phyloP scores from a whole-genome alignment of 2,113 vertebrate species.

The Mixornis gularis region DNA sequence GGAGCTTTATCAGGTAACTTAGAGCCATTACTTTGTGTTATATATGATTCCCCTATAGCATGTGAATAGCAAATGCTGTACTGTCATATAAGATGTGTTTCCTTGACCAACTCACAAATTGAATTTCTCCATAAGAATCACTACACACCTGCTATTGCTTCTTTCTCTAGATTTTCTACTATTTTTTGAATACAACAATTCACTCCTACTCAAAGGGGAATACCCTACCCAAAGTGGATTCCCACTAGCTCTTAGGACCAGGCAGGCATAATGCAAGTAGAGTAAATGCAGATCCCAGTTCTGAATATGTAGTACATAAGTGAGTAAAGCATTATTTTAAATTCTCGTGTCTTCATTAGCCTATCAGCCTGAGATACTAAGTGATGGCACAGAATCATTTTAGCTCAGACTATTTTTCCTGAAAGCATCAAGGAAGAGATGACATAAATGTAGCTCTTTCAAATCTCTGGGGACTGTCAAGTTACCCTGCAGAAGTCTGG shows the following conservation, averaged over 20 bases:
- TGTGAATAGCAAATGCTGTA: not conserved
- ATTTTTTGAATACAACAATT: not conserved
- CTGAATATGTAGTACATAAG: not conserved
- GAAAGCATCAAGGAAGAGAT: not conserved
- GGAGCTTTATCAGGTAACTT: not conserved
- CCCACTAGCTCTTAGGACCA: not conserved
- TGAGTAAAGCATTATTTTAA: not conserved
- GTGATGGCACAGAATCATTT: not conserved
- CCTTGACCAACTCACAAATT: not conserved
- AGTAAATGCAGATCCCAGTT: not conserved
- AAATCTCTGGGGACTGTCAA: not conserved
- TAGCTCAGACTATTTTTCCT: not conserved
- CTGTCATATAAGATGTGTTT: not conserved
- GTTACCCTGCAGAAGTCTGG: not conserved
- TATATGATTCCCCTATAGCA: not conserved
- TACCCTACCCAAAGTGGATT: not conserved
- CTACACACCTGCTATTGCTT: not conserved
- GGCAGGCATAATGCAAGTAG: not conserved
- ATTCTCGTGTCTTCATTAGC: not conserved
- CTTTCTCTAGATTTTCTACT: not conserved
- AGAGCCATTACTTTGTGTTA: not conserved
- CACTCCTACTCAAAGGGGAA: not conserved
- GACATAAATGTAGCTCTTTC: not conserved
- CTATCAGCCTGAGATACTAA: not conserved
- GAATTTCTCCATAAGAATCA: not conserved